phyloP scores from a whole-genome alignment of 2,888 invertebrate genomes.

The Athrips mouffetella region DNA sequence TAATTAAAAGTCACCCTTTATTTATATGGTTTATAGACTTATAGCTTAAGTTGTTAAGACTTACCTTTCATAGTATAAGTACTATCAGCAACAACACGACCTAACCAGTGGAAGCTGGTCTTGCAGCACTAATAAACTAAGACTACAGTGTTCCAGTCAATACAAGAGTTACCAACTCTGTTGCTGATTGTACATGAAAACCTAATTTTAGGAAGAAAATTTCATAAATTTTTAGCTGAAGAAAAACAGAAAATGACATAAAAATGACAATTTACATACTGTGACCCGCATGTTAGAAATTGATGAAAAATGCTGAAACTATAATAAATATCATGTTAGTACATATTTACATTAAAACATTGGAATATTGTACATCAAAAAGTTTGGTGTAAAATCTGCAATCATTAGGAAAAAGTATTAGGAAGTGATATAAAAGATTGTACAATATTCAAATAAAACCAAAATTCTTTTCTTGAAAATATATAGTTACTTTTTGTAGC shows the following conservation, averaged over 20 bases:
- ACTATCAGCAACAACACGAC: too few relatives aligned
- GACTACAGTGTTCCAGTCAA: too few relatives aligned
- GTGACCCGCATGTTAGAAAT: conserved; percentile 18
- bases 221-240: background rate
- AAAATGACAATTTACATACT: conserved; percentile 13
- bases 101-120: too few relatives aligned
- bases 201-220: too few relatives aligned
- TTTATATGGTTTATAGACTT: too few relatives aligned
- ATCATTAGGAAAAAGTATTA: background rate
- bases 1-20: too few relatives aligned
- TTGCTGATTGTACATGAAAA: too few relatives aligned
- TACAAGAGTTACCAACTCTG: too few relatives aligned
- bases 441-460: background rate
- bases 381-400: conserved; percentile 3
- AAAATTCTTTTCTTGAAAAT: too few relatives aligned
- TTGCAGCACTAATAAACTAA: too few relatives aligned
- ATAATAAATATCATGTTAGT: conserved; percentile 5
- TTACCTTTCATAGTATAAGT: too few relatives aligned
- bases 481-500: background rate
- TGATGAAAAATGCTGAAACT: conserved; percentile 17
- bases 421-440: background rate
- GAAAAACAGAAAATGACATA: background rate
- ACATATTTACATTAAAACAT: conserved; percentile 5
- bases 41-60: too few relatives aligned
- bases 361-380: background rate